A percentile compares a stretch with the other conserved stretches of the same genome.
These are phyloP conservation scores for Enteromius trimaculatus DNA, from an alignment of 2,797 vertebrate genomes.

Conservation along the genomic window DNA sequence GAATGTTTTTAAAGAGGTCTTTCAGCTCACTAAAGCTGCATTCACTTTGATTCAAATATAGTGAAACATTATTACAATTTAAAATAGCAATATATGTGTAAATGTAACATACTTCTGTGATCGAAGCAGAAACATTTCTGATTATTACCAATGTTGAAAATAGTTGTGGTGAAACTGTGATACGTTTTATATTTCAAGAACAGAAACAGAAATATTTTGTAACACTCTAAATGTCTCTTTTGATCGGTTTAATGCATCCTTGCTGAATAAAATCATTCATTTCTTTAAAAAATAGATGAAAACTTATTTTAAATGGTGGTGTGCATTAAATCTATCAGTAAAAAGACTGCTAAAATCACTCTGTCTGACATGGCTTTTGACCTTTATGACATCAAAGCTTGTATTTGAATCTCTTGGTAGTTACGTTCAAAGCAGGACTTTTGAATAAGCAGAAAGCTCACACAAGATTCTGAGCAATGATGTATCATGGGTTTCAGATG, in stretches of 20 bases:
- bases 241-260: background rate
- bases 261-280: background rate
- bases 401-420: no score
- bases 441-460: background rate
- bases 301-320: background rate
- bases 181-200: background rate
- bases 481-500: background rate
- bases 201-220: background rate
- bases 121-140: background rate
- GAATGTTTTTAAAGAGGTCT: background rate
- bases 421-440: background rate
- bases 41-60: background rate
- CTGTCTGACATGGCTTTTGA: background rate
- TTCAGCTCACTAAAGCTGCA: background rate
- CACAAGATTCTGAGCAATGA: background rate
- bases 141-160: background rate
- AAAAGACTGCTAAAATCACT: background rate
- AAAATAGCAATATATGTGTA: background rate
- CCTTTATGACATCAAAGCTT: background rate
- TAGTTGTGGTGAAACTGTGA: background rate
- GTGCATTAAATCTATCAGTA: background rate
- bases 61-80: background rate
- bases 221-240: background rate
- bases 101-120: background rate
- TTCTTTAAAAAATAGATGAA: background rate